Conservation (phyloP, 2,113 vertebrate genomes). For the Trachemys scripta region DNA sequence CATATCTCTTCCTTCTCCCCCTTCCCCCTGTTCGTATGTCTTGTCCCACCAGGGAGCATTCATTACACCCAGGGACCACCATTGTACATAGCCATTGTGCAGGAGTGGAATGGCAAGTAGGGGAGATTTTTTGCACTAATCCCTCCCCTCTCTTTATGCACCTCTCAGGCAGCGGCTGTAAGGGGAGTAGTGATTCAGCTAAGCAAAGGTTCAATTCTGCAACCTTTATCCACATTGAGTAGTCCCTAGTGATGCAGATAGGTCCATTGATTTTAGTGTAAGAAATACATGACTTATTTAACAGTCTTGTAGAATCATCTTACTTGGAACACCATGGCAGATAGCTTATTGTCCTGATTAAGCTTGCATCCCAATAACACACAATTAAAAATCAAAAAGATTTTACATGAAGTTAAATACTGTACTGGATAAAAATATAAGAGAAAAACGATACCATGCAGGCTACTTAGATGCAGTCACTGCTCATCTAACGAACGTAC, state of each 20-base stretch:
- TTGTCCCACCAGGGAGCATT: not conserved
- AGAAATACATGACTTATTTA: not conserved
- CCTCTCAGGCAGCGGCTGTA: not conserved
- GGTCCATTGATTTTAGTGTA: not conserved
- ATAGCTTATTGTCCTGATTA: not conserved
- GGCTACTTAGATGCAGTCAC: not conserved
- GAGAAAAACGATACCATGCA: not conserved
- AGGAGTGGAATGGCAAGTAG: not conserved
- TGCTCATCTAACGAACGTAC: not conserved
- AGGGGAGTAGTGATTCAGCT: not conserved
- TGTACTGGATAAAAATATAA: not conserved
- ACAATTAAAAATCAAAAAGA: not conserved
- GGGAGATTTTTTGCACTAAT: not conserved
- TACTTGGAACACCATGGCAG: not conserved
- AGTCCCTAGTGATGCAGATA: not conserved
- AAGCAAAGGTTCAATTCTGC: not conserved
- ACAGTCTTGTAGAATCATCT: not conserved
- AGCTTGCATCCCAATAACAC: not conserved
- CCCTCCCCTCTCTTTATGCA: not conserved
- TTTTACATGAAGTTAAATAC: not conserved
- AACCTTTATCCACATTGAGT: too few relatives aligned
- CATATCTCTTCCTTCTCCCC: not conserved
- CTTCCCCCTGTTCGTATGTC: not conserved
- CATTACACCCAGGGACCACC: not conserved
- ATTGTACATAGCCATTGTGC: not conserved